Base-by-base conservation (phyloP, 2,797 vertebrate species). In the Sternarchorhynchus goeldii region DNA sequence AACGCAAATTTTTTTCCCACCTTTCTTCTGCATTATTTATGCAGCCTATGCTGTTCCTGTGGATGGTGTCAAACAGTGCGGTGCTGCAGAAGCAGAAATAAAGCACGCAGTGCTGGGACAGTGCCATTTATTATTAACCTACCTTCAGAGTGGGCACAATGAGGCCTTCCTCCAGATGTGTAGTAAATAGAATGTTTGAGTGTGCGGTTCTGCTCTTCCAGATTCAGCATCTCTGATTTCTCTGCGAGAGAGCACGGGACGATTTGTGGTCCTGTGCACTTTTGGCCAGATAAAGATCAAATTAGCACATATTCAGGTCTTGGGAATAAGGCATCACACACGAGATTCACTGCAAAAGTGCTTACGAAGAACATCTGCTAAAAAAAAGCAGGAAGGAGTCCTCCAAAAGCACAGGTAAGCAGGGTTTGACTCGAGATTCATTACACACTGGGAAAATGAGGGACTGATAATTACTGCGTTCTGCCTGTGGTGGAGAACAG, bases 121-220 rank as follows among this genome's bases (percentile, higher is more conserved):
- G 25, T 29, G 39, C 25, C 31, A 60, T 81, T 70, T 50, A 84
- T 84, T 76, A 79, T 73, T 78, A 70, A 84, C 17, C 10, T 45
- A 45, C 55, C 56, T 2, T 2, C 16, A 57, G 62, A 45, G 32
- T 6, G 20, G 60, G 10, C 25, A 50, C 67, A 76, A 78, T 66
- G 63, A 70, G n/a, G 53, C 20, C 20, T 68, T 60, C 12, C 25
- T 60, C 20, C 17, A 59, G 31, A 73, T 77, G 58, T 72, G 59
- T 32, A 72, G 56, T 10, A 16, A 29, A 53, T 18, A 29, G n/a
- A 71, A 72, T 41, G 39, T 41, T 6, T 41, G 39, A 7, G 39
- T 6, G 39, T 41, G 39, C 10, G 45, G 45, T 10, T 50, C 10
- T 50, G 45, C 53, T 31, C 66, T n/a, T 68, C 41, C 29, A 62